Evolutionary conservation across 2,797 vertebrate genomes (phyloP).

Genomic region (Muraenolepis orangiensis): DNA sequence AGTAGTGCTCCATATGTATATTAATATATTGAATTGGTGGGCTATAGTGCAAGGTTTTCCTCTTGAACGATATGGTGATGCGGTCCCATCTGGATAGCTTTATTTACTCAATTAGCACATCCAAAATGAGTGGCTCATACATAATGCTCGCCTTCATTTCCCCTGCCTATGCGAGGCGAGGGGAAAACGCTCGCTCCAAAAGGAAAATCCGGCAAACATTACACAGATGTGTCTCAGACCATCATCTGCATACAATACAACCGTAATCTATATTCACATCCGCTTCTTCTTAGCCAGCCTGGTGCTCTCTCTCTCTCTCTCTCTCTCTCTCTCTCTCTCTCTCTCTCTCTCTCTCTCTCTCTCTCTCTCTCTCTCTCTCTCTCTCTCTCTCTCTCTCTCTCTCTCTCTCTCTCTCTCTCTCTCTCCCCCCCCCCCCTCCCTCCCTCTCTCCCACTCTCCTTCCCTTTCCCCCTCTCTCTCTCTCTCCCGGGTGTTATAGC

Average conservation of each 20-base stretch:
- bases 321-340: slow-evolving; percentile 20
- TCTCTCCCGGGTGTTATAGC: slow-evolving; percentile 34
- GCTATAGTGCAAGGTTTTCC: not conserved
- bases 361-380: not conserved
- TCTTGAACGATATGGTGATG: not conserved
- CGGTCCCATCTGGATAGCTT: not conserved
- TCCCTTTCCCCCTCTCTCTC: not conserved
- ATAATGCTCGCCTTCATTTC: slow-evolving; percentile 41
- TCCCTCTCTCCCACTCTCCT: too few relatives aligned
- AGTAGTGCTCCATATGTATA: not conserved
- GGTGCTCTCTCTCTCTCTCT: slow-evolving; percentile 1
- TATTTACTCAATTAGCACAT: slow-evolving; percentile 24
- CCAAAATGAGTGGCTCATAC: slow-evolving; percentile 27
- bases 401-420: not conserved
- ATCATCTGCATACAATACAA: slow-evolving; percentile 50
- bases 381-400: slow-evolving; percentile 1
- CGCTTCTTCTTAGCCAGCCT: not conserved
- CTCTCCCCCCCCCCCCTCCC: too few relatives aligned
- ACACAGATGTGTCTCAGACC: slow-evolving; percentile 27
- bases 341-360: not conserved
- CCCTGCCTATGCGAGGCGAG: slow-evolving; percentile 16
- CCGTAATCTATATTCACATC: slow-evolving; percentile 3
- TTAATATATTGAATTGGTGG: not conserved
- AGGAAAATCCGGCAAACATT: slow-evolving; percentile 27
- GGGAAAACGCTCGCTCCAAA: slow-evolving; percentile 18